Base-by-base conservation (phyloP, 2,797 vertebrate species). In the Astyanax mexicanus region DNA sequence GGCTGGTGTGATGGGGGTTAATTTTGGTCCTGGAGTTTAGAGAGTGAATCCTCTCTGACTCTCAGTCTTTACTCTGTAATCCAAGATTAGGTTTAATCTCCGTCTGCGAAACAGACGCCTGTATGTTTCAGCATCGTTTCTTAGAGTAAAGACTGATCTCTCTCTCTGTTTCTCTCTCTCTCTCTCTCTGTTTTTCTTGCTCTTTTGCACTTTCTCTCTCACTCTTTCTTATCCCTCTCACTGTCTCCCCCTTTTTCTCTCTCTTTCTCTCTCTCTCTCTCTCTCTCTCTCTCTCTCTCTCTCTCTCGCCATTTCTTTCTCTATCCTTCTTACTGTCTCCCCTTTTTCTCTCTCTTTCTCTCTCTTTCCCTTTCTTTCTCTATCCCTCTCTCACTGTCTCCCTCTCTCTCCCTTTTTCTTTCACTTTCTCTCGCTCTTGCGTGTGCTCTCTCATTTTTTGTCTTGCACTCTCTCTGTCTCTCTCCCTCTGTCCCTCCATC, bases 151-250 rank as follows among this genome's bases (percentile, higher is more conserved):
- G 11, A 32, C 25, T 15, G 42, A 44, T 42, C 4, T 1, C 11
- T 49, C 44, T 40, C 58, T 62, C 38, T 40, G 58, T 61, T 58
- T 21, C n/a, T 17, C 29, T 40, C n/a, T 37, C 51, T 54, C 29
- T 40, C 44, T 57, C 4, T 57, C 4, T 23, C 4, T 35, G n/a
- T n/a, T n/a, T n/a, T n/a, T n/a, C n/a, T n/a, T n/a, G n/a, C n/a
- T n/a, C n/a, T n/a, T n/a, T n/a, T n/a, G n/a, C n/a, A n/a, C 12
- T 32, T 21, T 45, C 4, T 47, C 23, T 45, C 6, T 47, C 10
- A 54, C 42, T 67, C 3, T 72, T 27, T 27, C 73, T 58, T 29
- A n/a, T n/a, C n/a, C 40, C 58, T 62, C 38, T 40, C 58, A 61
- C 58, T 21, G n/a, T 17, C 29, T 40, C n/a, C n/a, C n/a, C n/a